Conservation (phyloP, 2,797 vertebrate species). For the Menidia menidia region DNA sequence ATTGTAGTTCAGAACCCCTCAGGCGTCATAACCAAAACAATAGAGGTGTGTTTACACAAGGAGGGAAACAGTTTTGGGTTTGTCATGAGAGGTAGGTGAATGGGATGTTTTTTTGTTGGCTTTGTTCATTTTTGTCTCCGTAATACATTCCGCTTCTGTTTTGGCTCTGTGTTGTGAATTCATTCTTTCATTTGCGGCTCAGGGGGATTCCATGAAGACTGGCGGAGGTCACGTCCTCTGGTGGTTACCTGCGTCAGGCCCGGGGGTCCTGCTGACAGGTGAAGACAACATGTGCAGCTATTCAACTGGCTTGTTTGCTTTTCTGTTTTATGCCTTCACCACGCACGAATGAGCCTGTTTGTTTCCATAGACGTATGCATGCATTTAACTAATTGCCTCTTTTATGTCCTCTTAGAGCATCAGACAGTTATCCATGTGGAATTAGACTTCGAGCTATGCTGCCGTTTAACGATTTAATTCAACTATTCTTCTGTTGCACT, state of each 20-base stretch:
- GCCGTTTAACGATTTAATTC: not conserved
- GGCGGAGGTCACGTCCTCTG: conserved; percentile 92
- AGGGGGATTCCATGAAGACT: conserved; percentile 98
- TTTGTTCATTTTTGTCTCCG: not conserved
- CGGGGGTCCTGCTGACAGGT: conserved; percentile 97
- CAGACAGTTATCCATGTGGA: not conserved
- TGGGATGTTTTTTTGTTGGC: not conserved
- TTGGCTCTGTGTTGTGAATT: not conserved
- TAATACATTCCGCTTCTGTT: not conserved
- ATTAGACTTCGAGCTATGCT: not conserved
- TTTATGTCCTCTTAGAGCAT: not conserved
- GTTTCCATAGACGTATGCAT: not conserved
- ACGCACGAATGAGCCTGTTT: conserved; percentile 39
- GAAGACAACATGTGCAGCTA: conserved; percentile 38
- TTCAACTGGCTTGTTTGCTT: conserved; percentile 17
- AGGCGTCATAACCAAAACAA: conserved; percentile 92
- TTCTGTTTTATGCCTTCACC: not conserved
- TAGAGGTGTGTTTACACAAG: conserved; percentile 94
- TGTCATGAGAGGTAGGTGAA: conserved; percentile 91
- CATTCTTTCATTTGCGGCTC: conserved; percentile 23
- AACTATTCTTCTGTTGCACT: not conserved
- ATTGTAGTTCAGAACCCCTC: conserved; percentile 87
- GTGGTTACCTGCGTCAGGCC: conserved; percentile 92
- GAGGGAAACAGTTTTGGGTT: conserved; percentile 99
- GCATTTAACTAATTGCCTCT: conserved; percentile 26